Evolutionary conservation across 92 coral and sea anemone genomes (phyloP).

Genomic region (Paramuricea clavata): DNA sequence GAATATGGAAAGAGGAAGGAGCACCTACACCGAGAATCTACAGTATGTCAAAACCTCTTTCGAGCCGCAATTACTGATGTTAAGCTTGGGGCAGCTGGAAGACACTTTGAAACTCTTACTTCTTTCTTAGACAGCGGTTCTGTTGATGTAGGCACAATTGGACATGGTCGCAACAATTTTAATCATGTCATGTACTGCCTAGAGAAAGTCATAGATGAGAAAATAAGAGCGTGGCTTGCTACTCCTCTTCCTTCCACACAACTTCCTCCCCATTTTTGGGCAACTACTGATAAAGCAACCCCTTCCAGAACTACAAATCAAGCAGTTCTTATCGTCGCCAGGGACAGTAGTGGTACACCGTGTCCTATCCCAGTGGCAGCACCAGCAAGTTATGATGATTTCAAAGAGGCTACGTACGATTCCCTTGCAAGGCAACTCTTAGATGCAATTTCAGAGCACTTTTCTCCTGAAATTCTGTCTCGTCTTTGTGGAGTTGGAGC

Average conservation of each 20-base stretch:
- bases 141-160: constrained; percentile 46
- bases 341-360: constrained; percentile 40
- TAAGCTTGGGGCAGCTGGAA: constrained; percentile 51
- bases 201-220: constrained; percentile 39
- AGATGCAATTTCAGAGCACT: constrained; percentile 18
- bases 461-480: constrained; percentile 37
- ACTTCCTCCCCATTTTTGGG: constrained; percentile 53
- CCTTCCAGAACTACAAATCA: constrained; percentile 56
- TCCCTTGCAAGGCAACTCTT: constrained; percentile 36
- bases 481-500: constrained; percentile 37
- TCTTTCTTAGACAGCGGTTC: constrained; percentile 30
- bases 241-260: constrained; percentile 37
- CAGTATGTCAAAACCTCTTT: constrained; percentile 22
- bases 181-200: constrained; percentile 40
- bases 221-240: constrained; percentile 31
- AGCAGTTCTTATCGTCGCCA: constrained; percentile 50
- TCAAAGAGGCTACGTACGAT: constrained; percentile 28
- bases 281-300: constrained; percentile 10
- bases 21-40: background rate
- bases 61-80: constrained; percentile 31
- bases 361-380: constrained; percentile 48
- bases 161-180: constrained; percentile 51
- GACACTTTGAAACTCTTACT: constrained; percentile 38
- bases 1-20: constrained; percentile 28
- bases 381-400: constrained; percentile 24